phyloP scores from a whole-genome alignment of 1,140 invertebrate species.

The Condylostylus longicornis region DNA sequence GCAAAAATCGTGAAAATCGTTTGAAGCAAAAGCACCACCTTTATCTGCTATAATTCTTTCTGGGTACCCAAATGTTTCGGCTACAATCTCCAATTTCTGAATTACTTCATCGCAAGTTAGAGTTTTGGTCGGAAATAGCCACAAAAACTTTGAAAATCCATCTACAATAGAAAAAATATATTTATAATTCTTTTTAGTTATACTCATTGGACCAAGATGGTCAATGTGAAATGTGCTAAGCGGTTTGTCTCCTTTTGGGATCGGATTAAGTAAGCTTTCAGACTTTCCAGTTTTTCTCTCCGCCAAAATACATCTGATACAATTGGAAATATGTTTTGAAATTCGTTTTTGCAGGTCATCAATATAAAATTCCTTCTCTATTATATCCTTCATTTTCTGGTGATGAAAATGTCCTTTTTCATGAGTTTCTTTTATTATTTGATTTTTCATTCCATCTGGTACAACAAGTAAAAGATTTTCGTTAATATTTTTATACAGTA shows the following conservation, averaged over 20 bases:
- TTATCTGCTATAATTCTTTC: conserved; percentile 22
- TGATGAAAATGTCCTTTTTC: conserved; percentile 10
- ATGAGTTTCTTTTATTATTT: conserved; percentile 9
- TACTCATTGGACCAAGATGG: conserved; percentile 23
- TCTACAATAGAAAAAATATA: conserved; percentile 30
- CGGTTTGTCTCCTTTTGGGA: conserved; percentile 18
- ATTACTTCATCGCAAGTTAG: conserved; percentile 5
- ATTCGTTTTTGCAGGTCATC: conserved; percentile 20
- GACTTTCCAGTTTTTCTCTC: conserved; percentile 23
- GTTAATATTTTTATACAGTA: conserved; percentile 2
- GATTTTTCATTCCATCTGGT: conserved; percentile 10
- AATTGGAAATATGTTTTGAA: conserved; percentile 17
- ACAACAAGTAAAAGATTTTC: conserved; percentile 11
- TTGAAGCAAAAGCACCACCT: conserved; percentile 14
- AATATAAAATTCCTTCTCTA: conserved; percentile 31
- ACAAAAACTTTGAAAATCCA: conserved; percentile 31
- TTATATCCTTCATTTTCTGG: conserved; percentile 11
- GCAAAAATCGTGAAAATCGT: conserved; percentile 17
- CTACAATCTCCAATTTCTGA: conserved; percentile 11
- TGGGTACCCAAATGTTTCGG: conserved; percentile 24
- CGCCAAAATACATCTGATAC: conserved; percentile 21
- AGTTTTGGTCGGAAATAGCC: conserved; percentile 17
- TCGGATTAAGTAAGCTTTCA: conserved; percentile 22
- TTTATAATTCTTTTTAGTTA: conserved; percentile 29
- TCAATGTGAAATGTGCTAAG: conserved; percentile 14